Conservation (phyloP, 2,113 vertebrate genomes). For the Prolemur simus region DNA sequence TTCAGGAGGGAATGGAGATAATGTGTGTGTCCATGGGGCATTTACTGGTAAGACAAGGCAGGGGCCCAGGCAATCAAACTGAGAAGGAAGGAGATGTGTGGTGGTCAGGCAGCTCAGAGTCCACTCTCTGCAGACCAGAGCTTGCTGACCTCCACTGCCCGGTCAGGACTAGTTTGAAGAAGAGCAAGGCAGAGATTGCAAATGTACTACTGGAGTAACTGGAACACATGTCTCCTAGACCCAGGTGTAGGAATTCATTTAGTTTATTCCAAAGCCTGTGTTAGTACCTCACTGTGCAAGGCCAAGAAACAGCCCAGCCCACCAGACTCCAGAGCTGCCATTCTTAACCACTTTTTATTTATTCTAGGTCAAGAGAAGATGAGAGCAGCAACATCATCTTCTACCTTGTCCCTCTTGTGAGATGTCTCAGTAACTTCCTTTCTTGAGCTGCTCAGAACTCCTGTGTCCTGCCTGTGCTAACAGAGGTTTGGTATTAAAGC, state of each 20-base stretch:
- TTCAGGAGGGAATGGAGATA: conserved; percentile 35
- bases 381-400: neutral
- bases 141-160: neutral
- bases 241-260: neutral
- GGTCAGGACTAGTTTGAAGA: neutral
- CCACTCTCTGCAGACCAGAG: neutral
- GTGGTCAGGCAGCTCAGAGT: neutral
- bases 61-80: neutral
- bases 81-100: neutral
- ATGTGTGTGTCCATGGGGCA: neutral
- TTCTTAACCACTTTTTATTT: neutral
- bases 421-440: neutral
- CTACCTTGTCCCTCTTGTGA: neutral
- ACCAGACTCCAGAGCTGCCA: neutral
- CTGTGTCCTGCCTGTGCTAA: neutral
- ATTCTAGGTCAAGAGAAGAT: neutral
- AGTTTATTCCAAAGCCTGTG: neutral
- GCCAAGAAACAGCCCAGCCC: neutral
- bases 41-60: neutral
- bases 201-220: neutral
- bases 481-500: conserved; percentile 59
- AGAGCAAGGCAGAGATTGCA: neutral
- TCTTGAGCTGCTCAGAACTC: neutral
- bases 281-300: neutral
- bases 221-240: neutral